Evolutionary conservation across 2,888 invertebrate genomes (phyloP).

Genomic region (Phasia obesa): DNA sequence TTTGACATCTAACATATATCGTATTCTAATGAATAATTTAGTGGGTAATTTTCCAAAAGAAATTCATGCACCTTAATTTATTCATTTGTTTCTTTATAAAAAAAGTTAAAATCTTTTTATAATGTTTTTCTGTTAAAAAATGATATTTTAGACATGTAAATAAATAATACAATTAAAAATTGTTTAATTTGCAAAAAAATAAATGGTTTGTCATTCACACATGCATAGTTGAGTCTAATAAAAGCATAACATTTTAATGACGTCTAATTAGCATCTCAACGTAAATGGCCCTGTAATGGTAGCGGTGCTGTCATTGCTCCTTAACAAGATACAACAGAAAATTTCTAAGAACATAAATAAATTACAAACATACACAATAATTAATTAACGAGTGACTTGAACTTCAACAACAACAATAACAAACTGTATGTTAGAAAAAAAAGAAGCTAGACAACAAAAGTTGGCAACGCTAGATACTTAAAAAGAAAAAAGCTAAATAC

Average conservation of each 20-base stretch:
- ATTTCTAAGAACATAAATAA: constrained; percentile 42
- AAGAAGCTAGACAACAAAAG: constrained; percentile 55
- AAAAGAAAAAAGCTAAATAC: constrained; percentile 70
- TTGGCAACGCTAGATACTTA: constrained; percentile 71
- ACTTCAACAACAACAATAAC: constrained; percentile 30
- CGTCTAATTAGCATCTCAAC: constrained; percentile 66
- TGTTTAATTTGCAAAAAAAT: constrained; percentile 6
- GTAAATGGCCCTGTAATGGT: constrained; percentile 59
- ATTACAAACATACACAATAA: constrained; percentile 67
- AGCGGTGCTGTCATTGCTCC: neutral
- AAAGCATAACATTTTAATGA: constrained; percentile 69
- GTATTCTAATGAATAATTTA: too few species aligned
- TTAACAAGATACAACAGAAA: constrained; percentile 2
- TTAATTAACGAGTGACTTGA: constrained; percentile 66
- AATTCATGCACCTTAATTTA: too few species aligned
- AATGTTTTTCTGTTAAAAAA: too few species aligned
- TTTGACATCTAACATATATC: too few species aligned
- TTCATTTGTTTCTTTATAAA: too few species aligned
- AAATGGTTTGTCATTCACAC: constrained; percentile 21
- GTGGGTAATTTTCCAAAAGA: too few species aligned
- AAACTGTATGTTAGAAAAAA: neutral
- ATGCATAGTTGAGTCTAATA: constrained; percentile 58
- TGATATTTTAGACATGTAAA: neutral
- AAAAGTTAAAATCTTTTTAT: too few species aligned
- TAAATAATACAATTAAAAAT: neutral